Conservation (phyloP, 2,113 vertebrate genomes). For the Cyphomyrus plagiostoma region DNA sequence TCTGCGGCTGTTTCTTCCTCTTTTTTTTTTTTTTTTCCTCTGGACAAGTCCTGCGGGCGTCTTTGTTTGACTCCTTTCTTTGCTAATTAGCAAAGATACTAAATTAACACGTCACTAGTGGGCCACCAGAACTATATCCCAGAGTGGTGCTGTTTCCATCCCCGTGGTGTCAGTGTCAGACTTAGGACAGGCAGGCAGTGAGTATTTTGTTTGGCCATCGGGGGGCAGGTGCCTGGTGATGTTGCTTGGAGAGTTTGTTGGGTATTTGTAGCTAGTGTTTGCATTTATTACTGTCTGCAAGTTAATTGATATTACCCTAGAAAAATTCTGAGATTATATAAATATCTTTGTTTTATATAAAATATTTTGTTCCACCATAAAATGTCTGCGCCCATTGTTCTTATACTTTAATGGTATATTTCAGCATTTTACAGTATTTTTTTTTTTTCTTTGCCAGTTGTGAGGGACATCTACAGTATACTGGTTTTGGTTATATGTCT, state of each 20-base stretch:
- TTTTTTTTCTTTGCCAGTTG: neutral
- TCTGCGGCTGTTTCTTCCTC: neutral
- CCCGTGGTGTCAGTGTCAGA: neutral
- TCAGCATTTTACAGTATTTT: neutral
- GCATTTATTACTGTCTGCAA: neutral
- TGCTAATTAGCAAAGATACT: neutral
- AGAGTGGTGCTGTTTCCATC: neutral
- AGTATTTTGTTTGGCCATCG: neutral
- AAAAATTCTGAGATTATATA: neutral
- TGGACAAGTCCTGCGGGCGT: neutral
- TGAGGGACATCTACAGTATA: neutral
- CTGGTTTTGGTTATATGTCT: neutral
- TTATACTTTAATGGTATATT: neutral
- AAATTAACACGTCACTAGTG: neutral
- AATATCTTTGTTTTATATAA: no score
- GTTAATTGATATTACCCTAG: neutral
- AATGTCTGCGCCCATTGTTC: neutral
- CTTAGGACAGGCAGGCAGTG: neutral
- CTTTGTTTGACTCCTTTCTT: neutral
- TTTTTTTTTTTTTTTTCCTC: no score
- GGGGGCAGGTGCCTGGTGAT: neutral
- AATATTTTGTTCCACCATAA: no score
- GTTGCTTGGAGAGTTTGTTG: neutral
- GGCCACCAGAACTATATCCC: neutral
- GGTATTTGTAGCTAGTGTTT: neutral